Evolutionary conservation across 2,113 vertebrate species (phyloP).

Genomic region (Dunckerocampus dactyliophorus): DNA sequence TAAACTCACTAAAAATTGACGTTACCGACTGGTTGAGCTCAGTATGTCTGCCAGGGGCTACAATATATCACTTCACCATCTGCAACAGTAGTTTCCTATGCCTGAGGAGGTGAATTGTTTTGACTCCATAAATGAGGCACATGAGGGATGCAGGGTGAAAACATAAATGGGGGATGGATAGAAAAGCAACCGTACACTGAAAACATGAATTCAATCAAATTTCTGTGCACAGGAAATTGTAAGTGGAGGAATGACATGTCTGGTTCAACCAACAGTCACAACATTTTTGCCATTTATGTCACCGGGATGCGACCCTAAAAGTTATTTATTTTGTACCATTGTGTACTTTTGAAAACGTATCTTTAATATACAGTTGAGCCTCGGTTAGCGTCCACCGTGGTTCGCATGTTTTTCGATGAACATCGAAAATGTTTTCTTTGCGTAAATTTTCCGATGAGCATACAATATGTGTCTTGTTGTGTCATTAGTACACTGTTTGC

Average conservation of each 20-base stretch:
- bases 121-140: constrained; percentile 39
- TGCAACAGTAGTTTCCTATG: constrained; percentile 17
- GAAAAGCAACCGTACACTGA: not conserved
- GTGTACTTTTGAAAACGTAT: too few relatives aligned
- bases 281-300: not conserved
- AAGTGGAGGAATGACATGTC: too few relatives aligned
- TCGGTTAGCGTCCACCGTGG: too few relatives aligned
- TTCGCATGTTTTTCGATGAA: too few relatives aligned
- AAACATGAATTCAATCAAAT: not conserved
- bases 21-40: constrained; percentile 14
- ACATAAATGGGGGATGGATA: constrained; percentile 11
- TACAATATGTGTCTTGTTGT: too few relatives aligned
- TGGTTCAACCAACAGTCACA: not conserved
- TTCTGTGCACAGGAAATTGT: not conserved
- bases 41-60: constrained; percentile 18
- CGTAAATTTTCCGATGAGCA: too few relatives aligned
- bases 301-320: too few relatives aligned
- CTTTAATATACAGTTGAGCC: too few relatives aligned
- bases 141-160: constrained; percentile 28
- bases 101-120: constrained; percentile 11
- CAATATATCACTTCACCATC: constrained; percentile 6
- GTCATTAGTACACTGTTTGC: too few relatives aligned
- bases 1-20: not conserved
- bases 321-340: too few relatives aligned
- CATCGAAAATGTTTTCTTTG: too few relatives aligned